phyloP scores from a whole-genome alignment of 2,113 vertebrate genomes.

The Tichodroma muraria region DNA sequence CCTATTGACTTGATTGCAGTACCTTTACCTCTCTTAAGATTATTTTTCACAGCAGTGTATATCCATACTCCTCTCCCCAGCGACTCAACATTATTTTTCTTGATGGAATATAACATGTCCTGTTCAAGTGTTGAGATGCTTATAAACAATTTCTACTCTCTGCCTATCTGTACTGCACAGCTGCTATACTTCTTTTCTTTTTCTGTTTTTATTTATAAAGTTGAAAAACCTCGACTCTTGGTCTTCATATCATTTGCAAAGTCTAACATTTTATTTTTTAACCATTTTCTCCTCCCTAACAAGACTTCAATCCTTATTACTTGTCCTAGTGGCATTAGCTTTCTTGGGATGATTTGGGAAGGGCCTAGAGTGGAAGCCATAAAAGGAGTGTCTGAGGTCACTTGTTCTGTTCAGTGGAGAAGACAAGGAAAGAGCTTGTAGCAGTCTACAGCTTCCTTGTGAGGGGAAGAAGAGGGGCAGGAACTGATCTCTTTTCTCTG shows the following conservation, averaged over 20 bases:
- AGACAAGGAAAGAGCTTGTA: background rate
- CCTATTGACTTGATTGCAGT: accelerated
- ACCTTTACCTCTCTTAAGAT: background rate
- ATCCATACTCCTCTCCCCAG: background rate
- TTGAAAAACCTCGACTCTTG: background rate
- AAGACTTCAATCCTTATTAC: background rate
- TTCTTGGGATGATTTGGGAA: background rate
- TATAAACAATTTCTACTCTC: background rate
- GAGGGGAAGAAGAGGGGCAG: background rate
- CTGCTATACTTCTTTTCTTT: background rate
- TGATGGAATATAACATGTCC: background rate
- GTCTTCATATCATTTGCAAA: background rate
- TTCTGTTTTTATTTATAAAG: background rate
- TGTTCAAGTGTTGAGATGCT: background rate
- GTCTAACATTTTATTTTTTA: background rate
- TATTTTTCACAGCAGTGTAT: background rate
- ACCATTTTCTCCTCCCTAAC: background rate
- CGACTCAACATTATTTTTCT: background rate
- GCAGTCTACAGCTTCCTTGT: background rate
- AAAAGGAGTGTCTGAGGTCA: background rate
- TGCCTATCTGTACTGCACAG: background rate
- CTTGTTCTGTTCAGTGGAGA: background rate
- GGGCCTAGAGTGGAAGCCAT: background rate
- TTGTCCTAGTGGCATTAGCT: background rate
- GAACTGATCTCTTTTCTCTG: background rate